Conservation (phyloP, 1,140 invertebrate genomes). For the Aphelinus certus region DNA sequence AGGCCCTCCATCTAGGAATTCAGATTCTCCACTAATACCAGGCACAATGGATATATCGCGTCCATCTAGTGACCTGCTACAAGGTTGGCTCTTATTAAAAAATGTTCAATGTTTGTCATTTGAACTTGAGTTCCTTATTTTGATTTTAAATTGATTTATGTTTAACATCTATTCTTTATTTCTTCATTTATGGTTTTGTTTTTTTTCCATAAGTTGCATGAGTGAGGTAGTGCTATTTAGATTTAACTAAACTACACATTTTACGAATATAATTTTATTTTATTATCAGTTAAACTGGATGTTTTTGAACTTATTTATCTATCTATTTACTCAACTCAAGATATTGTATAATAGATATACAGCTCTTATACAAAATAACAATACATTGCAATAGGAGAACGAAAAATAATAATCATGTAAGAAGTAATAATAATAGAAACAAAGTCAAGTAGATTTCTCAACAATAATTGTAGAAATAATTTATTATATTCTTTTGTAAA, state of each 20-base stretch:
- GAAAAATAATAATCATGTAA: too few species aligned
- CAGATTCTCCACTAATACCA: conserved; percentile 69
- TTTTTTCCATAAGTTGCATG: too few species aligned
- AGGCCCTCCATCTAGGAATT: conserved; percentile 70
- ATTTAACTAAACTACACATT: neutral
- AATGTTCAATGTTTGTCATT: neutral
- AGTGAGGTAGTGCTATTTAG: neutral
- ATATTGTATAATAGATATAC: too few species aligned
- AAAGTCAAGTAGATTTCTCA: too few species aligned
- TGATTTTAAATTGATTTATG: conserved; percentile 9
- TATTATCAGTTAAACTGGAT: neutral
- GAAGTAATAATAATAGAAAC: too few species aligned
- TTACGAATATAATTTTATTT: conserved; percentile 4
- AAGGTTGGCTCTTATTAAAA: conserved; percentile 59
- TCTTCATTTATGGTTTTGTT: too few species aligned
- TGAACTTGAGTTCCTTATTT: conserved; percentile 5
- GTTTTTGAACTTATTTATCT: too few species aligned
- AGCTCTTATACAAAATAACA: too few species aligned
- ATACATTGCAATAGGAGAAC: too few species aligned
- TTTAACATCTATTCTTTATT: conserved; percentile 13
- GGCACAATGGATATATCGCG: conserved; percentile 68
- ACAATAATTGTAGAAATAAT: too few species aligned
- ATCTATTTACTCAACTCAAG: too few species aligned
- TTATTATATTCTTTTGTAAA: too few species aligned
- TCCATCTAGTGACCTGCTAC: conserved; percentile 68